Evolutionary conservation across 2,113 vertebrate species (phyloP), one percentile per base, ranked within the genome.

Genomic region (Nannobrachium achirus): DNA sequence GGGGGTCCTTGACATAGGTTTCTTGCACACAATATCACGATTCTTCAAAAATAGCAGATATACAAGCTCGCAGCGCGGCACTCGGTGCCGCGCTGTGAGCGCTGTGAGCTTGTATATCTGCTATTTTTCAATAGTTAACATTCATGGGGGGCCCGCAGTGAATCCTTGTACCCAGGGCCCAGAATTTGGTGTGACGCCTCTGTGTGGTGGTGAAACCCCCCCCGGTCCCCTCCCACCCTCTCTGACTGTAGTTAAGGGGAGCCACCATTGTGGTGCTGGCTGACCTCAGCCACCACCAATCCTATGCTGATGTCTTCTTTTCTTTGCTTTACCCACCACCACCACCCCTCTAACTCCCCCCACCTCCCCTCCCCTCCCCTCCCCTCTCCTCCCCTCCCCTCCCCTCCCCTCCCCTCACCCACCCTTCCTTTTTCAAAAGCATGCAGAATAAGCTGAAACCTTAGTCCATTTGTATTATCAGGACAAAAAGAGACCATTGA

Each of bases 381-480:
- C 25, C 6, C 25, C 25, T 49, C 18, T 56, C 25, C 25, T 5
- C 25, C 6, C 25, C 25, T 49, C 18, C 48, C 25, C 25, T 5
- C 25, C 6, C 25, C 25, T 49, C 18, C 48, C 25, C 25, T 5
- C 25, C 6, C 25, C 25, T 49, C 18, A 48, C 51, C 60, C 56
- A 50, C 69, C 25, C 48, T 83, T 75, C 80, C 74, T 78, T 80
- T 91, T 82, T 91, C 83, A 91, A 92, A 92, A 90, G 87, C 89
- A 85, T 33, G 80, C 88, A 92, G 92, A 92, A 91, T 91, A 89
- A 89, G 87, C 91, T 90, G 89, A 92, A 93, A 90, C 89, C 86
- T 79, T 87, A 87, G 89, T 90, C 87, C 89, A 91, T 91, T 90
- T 92, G 91, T 89, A 76, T 84, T 76, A 87, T 73, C 64, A 18